A percentile compares a stretch with the other conserved stretches of the same genome.
Conservation (phyloP, 35 echinoderm and acorn worm species). For the Ptychodera flava region DNA sequence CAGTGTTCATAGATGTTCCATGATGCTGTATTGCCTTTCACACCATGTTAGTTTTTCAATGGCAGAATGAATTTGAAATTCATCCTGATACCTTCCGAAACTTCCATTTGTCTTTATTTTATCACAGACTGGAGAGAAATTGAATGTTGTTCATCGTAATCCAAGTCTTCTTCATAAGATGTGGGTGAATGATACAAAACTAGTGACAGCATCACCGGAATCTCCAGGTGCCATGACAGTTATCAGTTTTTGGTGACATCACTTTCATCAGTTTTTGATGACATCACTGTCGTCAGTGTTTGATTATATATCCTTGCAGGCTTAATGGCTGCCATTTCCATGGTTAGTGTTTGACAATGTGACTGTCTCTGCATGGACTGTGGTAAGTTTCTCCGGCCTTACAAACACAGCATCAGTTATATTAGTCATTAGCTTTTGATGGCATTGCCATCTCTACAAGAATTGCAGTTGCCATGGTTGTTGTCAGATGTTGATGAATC, state of each 20-base stretch:
- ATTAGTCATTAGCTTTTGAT: too few species aligned
- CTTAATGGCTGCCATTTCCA: not conserved
- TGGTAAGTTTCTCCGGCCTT: too few species aligned
- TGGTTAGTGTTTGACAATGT: not conserved
- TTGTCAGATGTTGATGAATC: too few species aligned
- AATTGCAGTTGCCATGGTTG: too few species aligned
- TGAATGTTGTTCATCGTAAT: slow-evolving; percentile 91
- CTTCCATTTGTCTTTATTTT: slow-evolving; percentile 2
- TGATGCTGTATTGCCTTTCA: too few species aligned
- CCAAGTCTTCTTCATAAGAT: slow-evolving; percentile 86
- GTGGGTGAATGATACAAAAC: slow-evolving; percentile 84
- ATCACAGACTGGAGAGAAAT: slow-evolving; percentile 51
- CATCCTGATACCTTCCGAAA: too few species aligned
- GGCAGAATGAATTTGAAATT: too few species aligned
- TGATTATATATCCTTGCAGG: not conserved
- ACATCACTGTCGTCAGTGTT: not conserved
- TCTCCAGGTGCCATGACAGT: slow-evolving; percentile 73
- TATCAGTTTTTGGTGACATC: slow-evolving; percentile 72
- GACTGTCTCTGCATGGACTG: not conserved
- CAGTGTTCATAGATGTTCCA: too few species aligned
- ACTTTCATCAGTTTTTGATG: not conserved
- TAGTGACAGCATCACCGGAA: slow-evolving; percentile 87
- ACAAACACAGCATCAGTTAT: too few species aligned
- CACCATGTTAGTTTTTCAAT: too few species aligned
- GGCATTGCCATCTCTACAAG: too few species aligned